Evolutionary conservation across 1,140 invertebrate species (phyloP).

Genomic region (Nebria ingens): DNA sequence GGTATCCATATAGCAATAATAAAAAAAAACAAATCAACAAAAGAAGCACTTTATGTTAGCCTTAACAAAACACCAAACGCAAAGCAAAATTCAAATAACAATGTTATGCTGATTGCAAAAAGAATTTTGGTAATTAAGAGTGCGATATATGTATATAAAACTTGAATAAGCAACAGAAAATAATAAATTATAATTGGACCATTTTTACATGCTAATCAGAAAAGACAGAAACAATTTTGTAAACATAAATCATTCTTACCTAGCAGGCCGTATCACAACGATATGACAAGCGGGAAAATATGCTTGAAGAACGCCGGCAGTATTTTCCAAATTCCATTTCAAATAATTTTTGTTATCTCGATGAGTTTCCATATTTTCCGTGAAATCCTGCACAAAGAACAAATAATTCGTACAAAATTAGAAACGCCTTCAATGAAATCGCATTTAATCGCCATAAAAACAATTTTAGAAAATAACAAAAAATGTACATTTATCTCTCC

Average conservation of each 20-base stretch:
- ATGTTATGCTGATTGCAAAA: background rate
- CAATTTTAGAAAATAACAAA: no score
- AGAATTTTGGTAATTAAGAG: no score
- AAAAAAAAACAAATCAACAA: background rate
- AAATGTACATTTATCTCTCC: no score
- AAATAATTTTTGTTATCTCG: conserved; percentile 59
- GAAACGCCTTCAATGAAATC: no score
- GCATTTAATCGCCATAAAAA: no score
- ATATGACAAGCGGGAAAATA: conserved; percentile 61
- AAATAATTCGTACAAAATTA: no score
- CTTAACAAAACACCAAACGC: background rate
- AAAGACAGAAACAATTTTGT: no score
- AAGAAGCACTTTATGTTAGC: background rate
- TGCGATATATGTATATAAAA: no score
- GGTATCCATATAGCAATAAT: conserved; percentile 4
- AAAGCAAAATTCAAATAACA: background rate
- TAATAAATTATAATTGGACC: no score
- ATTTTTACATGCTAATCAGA: no score
- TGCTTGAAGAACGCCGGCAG: conserved; percentile 50
- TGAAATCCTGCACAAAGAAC: conserved; percentile 56
- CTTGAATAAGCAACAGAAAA: no score
- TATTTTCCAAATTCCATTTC: conserved; percentile 69
- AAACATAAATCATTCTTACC: conserved; percentile 33
- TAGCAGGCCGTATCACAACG: conserved; percentile 59
- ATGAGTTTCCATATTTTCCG: conserved; percentile 66